Evolutionary conservation across 2,113 vertebrate genomes (phyloP).

Genomic region (Dipodomys merriami): DNA sequence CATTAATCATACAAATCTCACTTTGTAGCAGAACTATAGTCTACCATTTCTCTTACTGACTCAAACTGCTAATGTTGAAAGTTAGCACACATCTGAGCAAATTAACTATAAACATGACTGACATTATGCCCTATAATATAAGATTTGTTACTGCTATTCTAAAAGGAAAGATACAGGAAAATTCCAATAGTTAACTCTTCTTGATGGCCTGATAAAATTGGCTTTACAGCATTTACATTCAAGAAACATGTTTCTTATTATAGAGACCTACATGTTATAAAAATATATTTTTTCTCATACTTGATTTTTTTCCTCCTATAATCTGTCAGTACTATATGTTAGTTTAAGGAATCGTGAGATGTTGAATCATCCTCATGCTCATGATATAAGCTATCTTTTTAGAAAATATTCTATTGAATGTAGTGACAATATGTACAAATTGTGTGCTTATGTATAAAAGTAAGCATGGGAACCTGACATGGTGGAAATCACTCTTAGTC

Average conservation of each 20-base stretch:
- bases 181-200: no score
- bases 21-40: not conserved
- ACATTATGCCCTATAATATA: not conserved
- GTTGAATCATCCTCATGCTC: conserved; percentile 23
- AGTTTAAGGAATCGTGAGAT: not conserved
- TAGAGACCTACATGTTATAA: not conserved
- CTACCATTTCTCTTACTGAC: not conserved
- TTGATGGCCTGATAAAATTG: no score
- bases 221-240: no score
- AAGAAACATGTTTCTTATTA: no score
- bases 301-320: not conserved
- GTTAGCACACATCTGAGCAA: conserved; percentile 17
- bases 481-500: no score
- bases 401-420: not conserved
- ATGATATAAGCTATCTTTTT: conserved; percentile 4
- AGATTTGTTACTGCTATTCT: no score
- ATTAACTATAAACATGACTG: not conserved
- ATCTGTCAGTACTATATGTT: not conserved
- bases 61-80: not conserved
- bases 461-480: not conserved
- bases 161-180: no score
- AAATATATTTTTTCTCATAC: conserved; percentile 13
- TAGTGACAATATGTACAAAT: conserved; percentile 1
- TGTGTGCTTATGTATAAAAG: conserved; percentile 39
- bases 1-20: not conserved